Evolutionary conservation across 2,888 invertebrate genomes (phyloP), one percentile per base, ranked within the genome.

Genomic region (Melieria omissa): DNA sequence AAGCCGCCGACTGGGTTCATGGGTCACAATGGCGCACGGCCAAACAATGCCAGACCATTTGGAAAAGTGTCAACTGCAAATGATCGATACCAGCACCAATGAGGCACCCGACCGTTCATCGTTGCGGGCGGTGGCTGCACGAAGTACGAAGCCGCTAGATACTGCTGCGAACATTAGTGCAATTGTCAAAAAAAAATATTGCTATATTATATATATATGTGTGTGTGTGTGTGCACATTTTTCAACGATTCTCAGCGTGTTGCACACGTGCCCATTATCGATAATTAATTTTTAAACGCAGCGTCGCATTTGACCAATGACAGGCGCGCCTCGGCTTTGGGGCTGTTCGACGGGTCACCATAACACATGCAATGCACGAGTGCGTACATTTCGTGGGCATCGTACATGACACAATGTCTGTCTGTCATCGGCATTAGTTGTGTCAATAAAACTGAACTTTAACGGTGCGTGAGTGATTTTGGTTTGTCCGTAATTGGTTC

Each of bases 1-100:
- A n/a, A 7, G 55, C 14, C 29, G 55, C 29, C 10, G 10, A 9
- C 14, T 6, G 16, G 62, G 7, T 46, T 14, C 46, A 62, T 46
- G 10, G 9, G 29, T 63, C 49, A 7, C 45, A 12, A 7, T 58
- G 58, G 16, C 66, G 66, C 14, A 5, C 14, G 16, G 14, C 14
- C 9, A 29, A 4, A 58, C 47, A 66, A 63, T 14, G 63, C 52
- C 42, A 64, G 52, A 61, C 9, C 52, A 14, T 49, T 67, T 67
- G 49, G 49, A 57, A 63, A 63, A 69, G 55, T 69, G 69, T 69
- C 69, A 69, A 62, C 57, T 57, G 69, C 69, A 69, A 63, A n/a
- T 69, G 69, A 69, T 63, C 55, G 69, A 69, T 69, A 63, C 69
- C 9, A 16, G 45, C 49, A 49, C 42, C 14, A 67, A 41, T 42